Base-by-base conservation (phyloP, 1,140 invertebrate species). In the Zaprionus tsacasi region DNA sequence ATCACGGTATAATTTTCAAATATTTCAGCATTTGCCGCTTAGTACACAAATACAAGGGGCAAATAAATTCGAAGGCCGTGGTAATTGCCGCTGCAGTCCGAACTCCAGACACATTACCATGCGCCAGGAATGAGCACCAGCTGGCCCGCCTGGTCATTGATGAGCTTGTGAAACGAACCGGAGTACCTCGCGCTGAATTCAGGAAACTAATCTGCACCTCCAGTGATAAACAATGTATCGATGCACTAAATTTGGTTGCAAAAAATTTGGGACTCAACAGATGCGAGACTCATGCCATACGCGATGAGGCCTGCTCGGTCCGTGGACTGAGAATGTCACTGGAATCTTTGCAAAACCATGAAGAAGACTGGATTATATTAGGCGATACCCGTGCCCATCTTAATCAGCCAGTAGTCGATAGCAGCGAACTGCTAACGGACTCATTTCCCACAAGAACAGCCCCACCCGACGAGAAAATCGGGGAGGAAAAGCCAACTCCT, bases 391-490 rank as follows among this genome's bases (percentile, higher is more conserved):
- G 80, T 3, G 50, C 66, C 4, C 68, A 78, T 10, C 43, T 76
- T 0, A 27, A 55, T 3, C 33, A 71, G 27, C 64, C 68, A 0
- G 40, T 27, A 5, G n/a, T 68, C 2, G 79, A 76, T 15, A 8
- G 63, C 3, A 77, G 69, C 25, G 83, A 87, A 2, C 13, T 82
- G 25, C 69, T 88, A 50, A 17, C 60, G 0, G 5, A 40, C 0
- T 3, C 25, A 3, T 12, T 30, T 3, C 13, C 11, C 21, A 21
- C 21, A 21, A 21, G 21, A 21, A 2, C 21, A 21, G 21, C 21
- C 21, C 38, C 12, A 58, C 1, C 7, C 48, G 6, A 0, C 40
- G 3, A 3, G 93, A n/a, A n/a, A n/a, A 99, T 61, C 99, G 98
- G 3, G 45, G 17, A 35, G n/a, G n/a, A 57, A 1, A 3, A 21